A percentile compares a stretch with the other conserved stretches of the same genome.
Conservation (phyloP, 2,797 vertebrate genomes). For the Chromobotia macracanthus region DNA sequence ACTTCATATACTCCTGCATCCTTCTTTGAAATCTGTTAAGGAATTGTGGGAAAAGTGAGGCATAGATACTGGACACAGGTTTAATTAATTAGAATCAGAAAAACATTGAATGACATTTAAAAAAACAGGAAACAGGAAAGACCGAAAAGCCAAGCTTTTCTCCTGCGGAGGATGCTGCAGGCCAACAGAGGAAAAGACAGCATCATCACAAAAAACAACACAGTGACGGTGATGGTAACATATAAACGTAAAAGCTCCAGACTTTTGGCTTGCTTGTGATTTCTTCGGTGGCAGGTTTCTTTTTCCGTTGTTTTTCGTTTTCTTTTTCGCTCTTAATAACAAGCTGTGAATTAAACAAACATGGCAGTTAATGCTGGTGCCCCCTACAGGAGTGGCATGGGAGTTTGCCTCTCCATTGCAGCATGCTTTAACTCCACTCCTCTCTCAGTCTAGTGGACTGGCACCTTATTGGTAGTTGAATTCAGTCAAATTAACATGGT, state of each 20-base stretch:
- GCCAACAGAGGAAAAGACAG: slow-evolving; percentile 61
- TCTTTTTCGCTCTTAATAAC: slow-evolving; percentile 76
- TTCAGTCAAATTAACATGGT: slow-evolving; percentile 20
- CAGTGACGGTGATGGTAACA: slow-evolving; percentile 67
- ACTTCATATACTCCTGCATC: slow-evolving; percentile 91
- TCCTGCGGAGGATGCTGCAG: slow-evolving; percentile 73
- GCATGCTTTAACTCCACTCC: slow-evolving; percentile 63
- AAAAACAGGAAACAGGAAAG: slow-evolving; percentile 62
- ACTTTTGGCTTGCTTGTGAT: slow-evolving; percentile 76
- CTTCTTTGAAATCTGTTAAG: slow-evolving; percentile 87
- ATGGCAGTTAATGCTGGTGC: slow-evolving; percentile 70
- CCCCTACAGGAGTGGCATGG: slow-evolving; percentile 57
- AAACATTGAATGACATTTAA: slow-evolving; percentile 44
- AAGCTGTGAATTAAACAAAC: slow-evolving; percentile 82
- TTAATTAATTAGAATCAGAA: slow-evolving; percentile 1
- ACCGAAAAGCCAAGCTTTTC: slow-evolving; percentile 79
- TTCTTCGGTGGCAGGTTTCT: slow-evolving; percentile 66
- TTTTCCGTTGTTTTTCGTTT: slow-evolving; percentile 69
- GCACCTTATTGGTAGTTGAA: slow-evolving; percentile 29
- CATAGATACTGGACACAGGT: background rate
- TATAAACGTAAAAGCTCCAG: slow-evolving; percentile 75
- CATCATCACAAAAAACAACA: slow-evolving; percentile 62
- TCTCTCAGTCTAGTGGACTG: slow-evolving; percentile 52
- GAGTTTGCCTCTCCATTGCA: slow-evolving; percentile 56
- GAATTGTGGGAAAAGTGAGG: slow-evolving; percentile 15